Evolutionary conservation across 2,888 invertebrate species (phyloP).

Genomic region (Hoplodrina ambigua): DNA sequence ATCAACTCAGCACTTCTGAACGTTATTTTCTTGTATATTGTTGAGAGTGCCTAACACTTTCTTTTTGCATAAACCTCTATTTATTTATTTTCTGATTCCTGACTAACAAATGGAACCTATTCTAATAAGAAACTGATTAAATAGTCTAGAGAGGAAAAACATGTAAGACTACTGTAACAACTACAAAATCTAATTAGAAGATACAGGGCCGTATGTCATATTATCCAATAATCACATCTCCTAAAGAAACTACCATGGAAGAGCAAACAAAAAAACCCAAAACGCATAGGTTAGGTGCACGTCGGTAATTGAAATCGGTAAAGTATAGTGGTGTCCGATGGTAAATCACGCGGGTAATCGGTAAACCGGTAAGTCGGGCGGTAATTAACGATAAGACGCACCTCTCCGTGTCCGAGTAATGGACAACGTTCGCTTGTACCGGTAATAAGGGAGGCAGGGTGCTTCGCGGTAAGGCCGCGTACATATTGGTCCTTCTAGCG

Average conservation of each 20-base stretch:
- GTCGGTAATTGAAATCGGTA: constrained; percentile 63
- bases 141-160: no score
- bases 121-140: neutral
- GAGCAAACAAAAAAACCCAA: constrained; percentile 13
- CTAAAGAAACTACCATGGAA: constrained; percentile 15
- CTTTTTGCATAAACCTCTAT: no score
- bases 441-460: constrained; percentile 67
- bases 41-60: no score
- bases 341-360: constrained; percentile 83
- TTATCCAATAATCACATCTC: constrained; percentile 14
- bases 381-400: constrained; percentile 87
- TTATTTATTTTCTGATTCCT: no score
- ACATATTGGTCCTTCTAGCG: neutral
- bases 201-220: constrained; percentile 1
- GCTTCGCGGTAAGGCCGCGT: constrained; percentile 36
- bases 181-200: neutral
- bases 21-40: no score
- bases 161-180: neutral
- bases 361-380: constrained; percentile 76
- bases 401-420: constrained; percentile 78
- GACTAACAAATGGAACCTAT: no score
- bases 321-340: constrained; percentile 65
- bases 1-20: no score
- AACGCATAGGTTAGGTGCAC: constrained; percentile 23
- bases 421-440: constrained; percentile 72